Evolutionary conservation across 2,888 invertebrate genomes (phyloP), one percentile per base, ranked within the genome.

Genomic region (Pyrochroa serraticornis): DNA sequence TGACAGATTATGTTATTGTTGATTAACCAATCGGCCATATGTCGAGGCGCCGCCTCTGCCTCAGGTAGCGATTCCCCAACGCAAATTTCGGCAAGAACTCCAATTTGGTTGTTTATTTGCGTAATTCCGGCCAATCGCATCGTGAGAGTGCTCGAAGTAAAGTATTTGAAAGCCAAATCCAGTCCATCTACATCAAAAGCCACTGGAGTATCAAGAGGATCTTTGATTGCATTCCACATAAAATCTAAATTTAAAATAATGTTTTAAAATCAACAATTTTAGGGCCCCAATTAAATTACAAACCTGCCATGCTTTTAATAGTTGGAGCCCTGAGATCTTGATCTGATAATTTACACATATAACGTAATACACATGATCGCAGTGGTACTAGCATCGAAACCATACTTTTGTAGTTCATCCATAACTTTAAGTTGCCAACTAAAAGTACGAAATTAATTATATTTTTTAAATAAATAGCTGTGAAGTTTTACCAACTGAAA

Each of bases 201-300:
- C 32, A 92, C 81, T 1, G 92, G 92, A 0, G 91, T 87, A 73
- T 94, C 93, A 45, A 93, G 80, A 0, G 95, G 95, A 80, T 96
- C 95, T 74, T 95, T 95, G 38, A 95, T 91, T 7, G 95, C 92
- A 63, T 92, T 92, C 95, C 96, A 96, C 87, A 96, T 95, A 75
- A 95, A 93, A 82, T 96, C 93, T 89, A 71, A 43, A 67, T 64
- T 13, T 44, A 30, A n/a, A n/a, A 51, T 34, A 46, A 47, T 14
- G 14, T 3, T 7, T 22, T 39, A 32, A 1, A 33, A 3, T 39
- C 39, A 39, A 13, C 22, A 30, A 8, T 22, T 22, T 5, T 5
- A 22, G 22, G 22, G 22, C 3, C 3, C 22, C 2, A 30, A n/a
- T 34, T 13, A n/a, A n/a, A 8, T 37, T 34, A 62, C 81, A 81